Base-by-base conservation (phyloP, 2,113 vertebrate species). In the Herpetotheres cachinnans region DNA sequence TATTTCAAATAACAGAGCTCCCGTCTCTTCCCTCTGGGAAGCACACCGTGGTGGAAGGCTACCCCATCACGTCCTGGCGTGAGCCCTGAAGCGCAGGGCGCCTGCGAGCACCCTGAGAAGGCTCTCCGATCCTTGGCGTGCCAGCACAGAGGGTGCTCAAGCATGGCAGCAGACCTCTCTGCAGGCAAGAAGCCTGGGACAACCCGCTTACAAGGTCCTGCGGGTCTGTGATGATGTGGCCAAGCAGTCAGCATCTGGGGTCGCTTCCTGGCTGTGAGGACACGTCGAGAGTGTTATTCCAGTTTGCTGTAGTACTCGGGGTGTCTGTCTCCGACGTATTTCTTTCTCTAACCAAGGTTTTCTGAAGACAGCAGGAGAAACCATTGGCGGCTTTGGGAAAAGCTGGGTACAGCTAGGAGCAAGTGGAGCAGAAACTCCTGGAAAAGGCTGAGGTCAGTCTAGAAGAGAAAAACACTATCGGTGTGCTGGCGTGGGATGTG, bases 331-430 rank as follows among this genome's bases (percentile, higher is more conserved):
- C 47, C 69, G 49, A 42, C 1, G 0, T 19, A 7, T 40, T 90
- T 26, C 30, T 84, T 70, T 19, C 40, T 42, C 67, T 27, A 21
- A 65, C 30, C 2, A 8, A 97, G 95, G 96, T 36, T 95, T 94
- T 9, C 63, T 74, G 87, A 95, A 93, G 76, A n/a, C 21, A 95
- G 62, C 34, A 87, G 85, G 84, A 95, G 94, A 90, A 93, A 36
- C 20, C 78, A 11, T 6, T 79, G 91, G 54, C 42, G 12, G 87
- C 55, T 46, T 17, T 79, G 65, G 66, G 27, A 89, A 77, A 67
- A 56, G 90, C 92, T 50, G 18, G 88, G 83, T 56, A 83, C 54
- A 61, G 56, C 56, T 29, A 61, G 17, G 50, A 66, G 63, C 71
- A 15, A 1, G 40, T 66, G 61, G 46, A 61, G 49, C 15, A 9